Conservation (phyloP, 37 sponge, comb jelly and placozoan species). For the Amphimedon queenslandica region DNA sequence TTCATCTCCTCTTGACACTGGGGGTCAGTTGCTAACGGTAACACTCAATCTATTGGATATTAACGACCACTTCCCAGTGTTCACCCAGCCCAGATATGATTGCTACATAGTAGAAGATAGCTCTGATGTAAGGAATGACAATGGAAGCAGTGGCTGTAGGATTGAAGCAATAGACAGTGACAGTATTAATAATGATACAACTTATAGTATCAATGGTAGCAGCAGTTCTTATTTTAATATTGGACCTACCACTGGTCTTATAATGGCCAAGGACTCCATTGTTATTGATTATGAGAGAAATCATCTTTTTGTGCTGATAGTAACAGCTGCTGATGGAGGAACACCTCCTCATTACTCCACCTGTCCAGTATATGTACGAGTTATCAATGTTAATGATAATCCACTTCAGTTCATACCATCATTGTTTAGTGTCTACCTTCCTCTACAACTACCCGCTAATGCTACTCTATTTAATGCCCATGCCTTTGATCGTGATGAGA, state of each 20-base stretch:
- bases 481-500: conserved; percentile 21
- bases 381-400: conserved; percentile 25
- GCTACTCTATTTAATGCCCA: conserved; percentile 39
- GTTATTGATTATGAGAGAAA: conserved; percentile 24
- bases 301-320: conserved; percentile 22
- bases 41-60: conserved; percentile 12
- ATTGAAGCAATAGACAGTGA: conserved; percentile 50
- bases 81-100: conserved; percentile 28
- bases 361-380: conserved; percentile 26
- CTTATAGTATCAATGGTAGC: conserved; percentile 23
- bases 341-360: conserved; percentile 14
- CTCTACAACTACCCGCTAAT: neutral
- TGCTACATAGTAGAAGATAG: conserved; percentile 5
- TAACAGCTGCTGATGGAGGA: conserved; percentile 37
- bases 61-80: conserved; percentile 56
- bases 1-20: conserved; percentile 4
- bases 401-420: conserved; percentile 15
- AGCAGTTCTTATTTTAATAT: conserved; percentile 14
- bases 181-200: neutral
- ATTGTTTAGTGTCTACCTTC: too few relatives aligned
- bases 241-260: neutral
- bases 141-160: neutral
- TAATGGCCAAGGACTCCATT: neutral
- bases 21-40: neutral
- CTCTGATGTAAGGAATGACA: neutral